Evolutionary conservation across 2,113 vertebrate genomes (phyloP), one percentile per base, ranked within the genome.

Genomic region (Poeciliopsis occidentalis): DNA sequence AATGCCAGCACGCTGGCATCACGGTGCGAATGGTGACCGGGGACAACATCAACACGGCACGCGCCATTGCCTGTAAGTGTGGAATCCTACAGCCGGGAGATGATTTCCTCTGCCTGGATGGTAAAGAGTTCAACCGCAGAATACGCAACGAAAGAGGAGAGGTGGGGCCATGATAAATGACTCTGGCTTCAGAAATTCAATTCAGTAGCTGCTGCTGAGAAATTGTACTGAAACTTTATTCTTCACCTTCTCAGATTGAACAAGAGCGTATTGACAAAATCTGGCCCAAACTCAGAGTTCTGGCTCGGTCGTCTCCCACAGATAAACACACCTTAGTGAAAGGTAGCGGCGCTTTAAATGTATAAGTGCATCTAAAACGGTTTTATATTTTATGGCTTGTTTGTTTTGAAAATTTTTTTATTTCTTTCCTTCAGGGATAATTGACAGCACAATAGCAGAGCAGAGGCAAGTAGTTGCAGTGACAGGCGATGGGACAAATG

Each of bases 81-180:
- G 97, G 98, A 41, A 99, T 99, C 91, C 94, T 99, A 76, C 95
- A 92, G 89, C 96, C 97, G 11, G 98, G 98, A 26, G 97, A 99
- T 75, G 98, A 99, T 79, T 99, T 99, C 90, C 72, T 99, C 10
- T 99, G 98, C 82, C 37, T 99, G 31, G 98, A 99, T 88, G 98
- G 98, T 81, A 99, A 99, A 94, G 98, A 99, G 85, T 99, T 99
- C 90, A 99, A 99, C 90, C 95, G 97, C 77, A 94, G 97, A 94
- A 99, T 99, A 95, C 96, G 98, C 82, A 99, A 99, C 87, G 98
- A 98, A 84, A 99, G 98, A 85, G 98, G 98, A 95, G 98, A 99
- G 96, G 98, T 98, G 92, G 85, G 85, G 90, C 61, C 3, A 31
- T 61, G 30, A 67, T 57, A 69, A 71, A 69, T 63, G 29, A 41